Base-by-base conservation (phyloP, 2,797 vertebrate genomes). In the Tragopan temminckii region DNA sequence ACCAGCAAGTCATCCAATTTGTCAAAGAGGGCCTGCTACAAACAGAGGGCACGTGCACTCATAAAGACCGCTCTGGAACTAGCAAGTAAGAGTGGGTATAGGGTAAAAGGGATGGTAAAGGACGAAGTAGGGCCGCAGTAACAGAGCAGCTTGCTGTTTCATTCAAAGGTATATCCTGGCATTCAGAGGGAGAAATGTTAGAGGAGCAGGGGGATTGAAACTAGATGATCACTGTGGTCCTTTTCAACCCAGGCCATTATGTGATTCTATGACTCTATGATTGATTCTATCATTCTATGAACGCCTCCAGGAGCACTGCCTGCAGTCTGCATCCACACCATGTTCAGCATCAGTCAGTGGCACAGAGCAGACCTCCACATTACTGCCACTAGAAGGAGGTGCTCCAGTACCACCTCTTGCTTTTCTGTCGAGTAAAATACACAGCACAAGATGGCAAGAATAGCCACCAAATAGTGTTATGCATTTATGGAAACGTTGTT, bases 261-360 rank as follows among this genome's bases (percentile, higher is more conserved):
- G 7, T 43, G 42, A 42, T 42, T 42, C 43, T 43, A 43, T 43
- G 9, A 45, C 20, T 45, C 43, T 11, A 20, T 45, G 19, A 9
- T n/a, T 43, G 42, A 42, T 42, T 42, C 43, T 43, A 43, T 43
- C 4, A 45, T 45, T 45, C 43, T 11, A 20, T 45, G 19, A 9
- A 20, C 25, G 27, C 14, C 27, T 70, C 36, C 25, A 11, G 33
- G 24, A 85, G 9, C 25, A 17, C 68, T 71, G 3, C 7, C 57
- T 67, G 35, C 31, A 9, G 25, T 38, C 75, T 19, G 7, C 7
- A 15, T 13, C 25, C 29, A n/a, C n/a, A 68, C 18, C 9, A 16
- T 0, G 0, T 16, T 18, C 53, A 69, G 63, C 69, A 68, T 27
- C 40, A 31, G 42, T 0, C 31, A 38, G 40, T 20, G 64, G 25